Conservation (phyloP, 2,797 vertebrate genomes). For the Hozukius guyotensis region DNA sequence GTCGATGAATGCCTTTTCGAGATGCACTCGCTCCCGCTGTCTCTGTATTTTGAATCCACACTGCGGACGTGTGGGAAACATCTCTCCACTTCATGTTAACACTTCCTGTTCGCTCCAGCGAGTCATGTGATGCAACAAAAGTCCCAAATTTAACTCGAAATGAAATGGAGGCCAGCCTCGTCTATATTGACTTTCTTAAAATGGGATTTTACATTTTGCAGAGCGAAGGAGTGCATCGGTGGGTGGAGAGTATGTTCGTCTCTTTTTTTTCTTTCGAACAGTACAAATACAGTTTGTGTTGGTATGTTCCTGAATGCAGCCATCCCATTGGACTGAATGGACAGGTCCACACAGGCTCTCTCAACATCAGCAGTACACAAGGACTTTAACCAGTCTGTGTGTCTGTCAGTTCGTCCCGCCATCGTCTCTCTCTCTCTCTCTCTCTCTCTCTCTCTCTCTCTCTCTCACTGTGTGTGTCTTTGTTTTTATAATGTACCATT, state of each 20-base stretch:
- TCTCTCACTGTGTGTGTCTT: not conserved
- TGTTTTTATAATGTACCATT: not conserved
- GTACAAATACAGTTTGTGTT: conserved; percentile 30
- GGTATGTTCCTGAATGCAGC: conserved; percentile 66
- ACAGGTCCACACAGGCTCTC: conserved; percentile 56
- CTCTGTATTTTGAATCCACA: conserved; percentile 22
- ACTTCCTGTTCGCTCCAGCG: conserved; percentile 1
- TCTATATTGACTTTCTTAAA: not conserved
- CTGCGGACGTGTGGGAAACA: conserved; percentile 47
- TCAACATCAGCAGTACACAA: conserved; percentile 65
- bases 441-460: no score
- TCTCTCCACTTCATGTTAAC: conserved; percentile 47
- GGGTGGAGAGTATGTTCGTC: conserved; percentile 61
- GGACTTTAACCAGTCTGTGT: conserved; percentile 42
- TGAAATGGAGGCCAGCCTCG: not conserved
- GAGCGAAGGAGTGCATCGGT: conserved; percentile 20
- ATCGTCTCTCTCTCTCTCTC: not conserved
- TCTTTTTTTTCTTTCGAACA: conserved; percentile 13
- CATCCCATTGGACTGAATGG: conserved; percentile 54
- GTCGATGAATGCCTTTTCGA: conserved; percentile 59
- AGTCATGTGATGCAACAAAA: not conserved
- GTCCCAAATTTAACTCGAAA: not conserved
- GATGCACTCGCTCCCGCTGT: conserved; percentile 65
- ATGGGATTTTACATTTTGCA: not conserved
- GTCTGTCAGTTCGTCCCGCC: conserved; percentile 27